Percentiles rank a stretch among this genome's conserved stretches.
Evolutionary conservation across 2,888 invertebrate species (phyloP).

Genomic region (Brachynemurus nebulosus): DNA sequence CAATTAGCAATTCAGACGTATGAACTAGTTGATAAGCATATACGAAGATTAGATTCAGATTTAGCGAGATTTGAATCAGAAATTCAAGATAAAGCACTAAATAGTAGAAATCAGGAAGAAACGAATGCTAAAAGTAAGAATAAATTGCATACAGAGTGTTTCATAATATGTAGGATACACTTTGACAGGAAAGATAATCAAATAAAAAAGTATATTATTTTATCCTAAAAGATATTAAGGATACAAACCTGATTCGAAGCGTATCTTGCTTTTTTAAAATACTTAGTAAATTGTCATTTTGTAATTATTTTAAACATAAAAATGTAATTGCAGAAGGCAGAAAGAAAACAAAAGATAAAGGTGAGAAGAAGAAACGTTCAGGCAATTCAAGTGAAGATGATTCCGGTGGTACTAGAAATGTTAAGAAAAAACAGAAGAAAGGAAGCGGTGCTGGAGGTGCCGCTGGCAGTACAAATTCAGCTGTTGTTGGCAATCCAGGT

Average conservation of each 20-base stretch:
- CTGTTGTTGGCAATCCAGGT: conserved; percentile 26
- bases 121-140: conserved; percentile 43
- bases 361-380: conserved; percentile 42
- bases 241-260: too few species aligned
- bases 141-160: too few species aligned
- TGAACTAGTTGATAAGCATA: conserved; percentile 96
- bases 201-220: too few species aligned
- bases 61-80: conserved; percentile 93
- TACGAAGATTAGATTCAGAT: conserved; percentile 88
- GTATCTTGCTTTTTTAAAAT: not conserved
- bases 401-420: conserved; percentile 29
- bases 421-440: conserved; percentile 44
- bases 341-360: conserved; percentile 54
- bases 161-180: too few species aligned
- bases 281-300: not conserved
- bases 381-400: conserved; percentile 37
- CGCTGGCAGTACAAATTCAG: conserved; percentile 18
- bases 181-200: too few species aligned
- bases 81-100: conserved; percentile 86
- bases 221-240: too few species aligned
- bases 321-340: conserved; percentile 47
- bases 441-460: conserved; percentile 28
- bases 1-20: conserved; percentile 96
- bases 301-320: conserved; percentile 7
- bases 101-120: conserved; percentile 55